Evolutionary conservation across 1,140 invertebrate genomes (phyloP), one percentile per base, ranked within the genome.

Genomic region (Drosophila kikkawai): DNA sequence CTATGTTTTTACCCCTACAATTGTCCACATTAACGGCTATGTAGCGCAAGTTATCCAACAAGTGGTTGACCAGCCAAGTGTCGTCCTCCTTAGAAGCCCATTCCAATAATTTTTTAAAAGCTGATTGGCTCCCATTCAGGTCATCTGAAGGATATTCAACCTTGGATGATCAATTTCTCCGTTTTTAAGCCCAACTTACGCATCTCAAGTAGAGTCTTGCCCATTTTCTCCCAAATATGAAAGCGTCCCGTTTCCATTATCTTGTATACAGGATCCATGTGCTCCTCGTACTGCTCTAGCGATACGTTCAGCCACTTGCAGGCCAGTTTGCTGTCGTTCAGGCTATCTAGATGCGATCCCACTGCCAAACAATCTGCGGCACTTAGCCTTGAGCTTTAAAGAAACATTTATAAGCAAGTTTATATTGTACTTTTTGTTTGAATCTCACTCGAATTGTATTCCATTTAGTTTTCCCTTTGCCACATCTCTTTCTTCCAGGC

Each of bases 301-400:
- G 83, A 69, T 7, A 83, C 8, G 13, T 56, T 36, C 0, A 77
- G 34, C 83, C 83, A 86, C 8, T 50, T 56, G 12, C 17, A 7
- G 0, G 80, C 59, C 13, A 3, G 9, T 0, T 45, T 22, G 2
- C 42, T 8, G 4, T 79, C 26, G 0, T 59, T 19, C 6, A 41
- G 26, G 1, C 29, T 9, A 1, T 39, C 8, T 19, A 82, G 26
- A 32, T 76, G 50, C n/a, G 11, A 45, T 8, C 50, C 79, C 59
- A 86, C 7, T 12, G 50, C 51, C 1, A 83, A 12, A 26, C 80
- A 86, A 37, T 86, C 80, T 7, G 70, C 41, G 0, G 75, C 37
- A 41, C 44, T 80, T 9, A 88, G 11, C 0, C 29, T 59, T 9
- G 64, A 53, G 22, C 83, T 86, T 3, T 9, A 9, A 22, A 29